A percentile compares a stretch with the other conserved stretches of the same genome.
These are phyloP conservation scores for Amyelois transitella DNA, from an alignment of 1,140 invertebrate species.

Conservation along the genomic window DNA sequence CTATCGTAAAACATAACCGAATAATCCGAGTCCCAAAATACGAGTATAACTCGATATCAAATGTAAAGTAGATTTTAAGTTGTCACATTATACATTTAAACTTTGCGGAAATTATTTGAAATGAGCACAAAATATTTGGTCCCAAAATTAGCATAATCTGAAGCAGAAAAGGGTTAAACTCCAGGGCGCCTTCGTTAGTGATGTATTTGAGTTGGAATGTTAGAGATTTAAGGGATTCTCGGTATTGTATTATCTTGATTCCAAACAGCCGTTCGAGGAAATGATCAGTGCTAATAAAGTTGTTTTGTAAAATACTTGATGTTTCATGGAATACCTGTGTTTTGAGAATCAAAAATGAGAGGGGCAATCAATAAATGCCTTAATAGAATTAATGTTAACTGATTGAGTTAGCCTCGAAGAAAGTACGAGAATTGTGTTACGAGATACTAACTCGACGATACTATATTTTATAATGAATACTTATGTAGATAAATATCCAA, in stretches of 20 bases:
- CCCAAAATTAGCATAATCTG: conserved; percentile 47
- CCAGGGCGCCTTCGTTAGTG: background rate
- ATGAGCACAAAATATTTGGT: conserved; percentile 44
- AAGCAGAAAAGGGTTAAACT: conserved; percentile 1
- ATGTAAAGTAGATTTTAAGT: conserved; percentile 45
- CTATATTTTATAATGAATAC: no score
- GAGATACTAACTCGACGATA: no score
- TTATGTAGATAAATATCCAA: no score
- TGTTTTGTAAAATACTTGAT: background rate
- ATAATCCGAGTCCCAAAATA: background rate
- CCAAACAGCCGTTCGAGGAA: background rate
- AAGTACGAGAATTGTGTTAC: no score
- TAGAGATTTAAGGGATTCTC: background rate
- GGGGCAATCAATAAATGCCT: no score
- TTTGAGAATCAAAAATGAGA: no score
- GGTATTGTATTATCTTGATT: background rate
- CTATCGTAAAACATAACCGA: background rate
- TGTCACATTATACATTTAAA: conserved; percentile 40
- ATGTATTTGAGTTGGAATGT: background rate
- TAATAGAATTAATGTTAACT: no score
- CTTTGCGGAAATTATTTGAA: conserved; percentile 47
- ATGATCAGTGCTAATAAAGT: background rate
- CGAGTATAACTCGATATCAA: conserved; percentile 8
- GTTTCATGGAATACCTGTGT: no score
- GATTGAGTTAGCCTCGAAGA: no score